Base-by-base conservation (phyloP, 2,888 invertebrate species). In the Thereva nobilitata region DNA sequence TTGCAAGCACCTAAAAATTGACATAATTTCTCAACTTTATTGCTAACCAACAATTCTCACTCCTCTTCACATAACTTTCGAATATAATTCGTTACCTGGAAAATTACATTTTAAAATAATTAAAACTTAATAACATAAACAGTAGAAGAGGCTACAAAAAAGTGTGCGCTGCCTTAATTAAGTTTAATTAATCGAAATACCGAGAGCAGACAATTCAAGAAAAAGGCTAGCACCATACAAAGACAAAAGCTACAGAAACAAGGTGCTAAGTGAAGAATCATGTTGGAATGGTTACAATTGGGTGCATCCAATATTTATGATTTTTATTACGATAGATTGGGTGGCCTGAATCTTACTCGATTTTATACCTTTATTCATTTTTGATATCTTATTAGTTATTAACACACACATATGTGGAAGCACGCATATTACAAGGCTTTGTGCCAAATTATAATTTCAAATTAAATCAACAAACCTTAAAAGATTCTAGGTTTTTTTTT, bases 181-280 rank as follows among this genome's bases (percentile, higher is more conserved):
- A 12, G n/a, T 47, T 47, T 47, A 47, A 47, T 47, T 47, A 47
- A 5, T 5, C 12, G 47, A 47, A 47, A 47, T 10, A 10, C 47
- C n/a, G 47, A n/a, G 23, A 23, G 23, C 23, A 23, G 47, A 47
- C 47, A 47, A 9, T 47, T 3, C 47, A n/a, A 10, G 47, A 12
- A 47, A 47, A 4, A 9, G 5, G 12, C 42, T 5, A 47, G 10
- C 23, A 23, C 23, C 23, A 23, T 23, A 23, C 23, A 23, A 23
- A 23, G 23, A 23, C 23, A 23, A 23, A 23, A 23, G 23, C 23
- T 2, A 12, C 47, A 52, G 5, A 34, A 4, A 35, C 5, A 52
- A 52, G 52, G 52, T 52, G 52, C 34, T 52, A 52, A 52, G 52
- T 52, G 52, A 35, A 35, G 23, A 52, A 35, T 52, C 52, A 52